Evolutionary conservation across 2,888 invertebrate genomes (phyloP).

Genomic region (Ypsolopha scabrella): DNA sequence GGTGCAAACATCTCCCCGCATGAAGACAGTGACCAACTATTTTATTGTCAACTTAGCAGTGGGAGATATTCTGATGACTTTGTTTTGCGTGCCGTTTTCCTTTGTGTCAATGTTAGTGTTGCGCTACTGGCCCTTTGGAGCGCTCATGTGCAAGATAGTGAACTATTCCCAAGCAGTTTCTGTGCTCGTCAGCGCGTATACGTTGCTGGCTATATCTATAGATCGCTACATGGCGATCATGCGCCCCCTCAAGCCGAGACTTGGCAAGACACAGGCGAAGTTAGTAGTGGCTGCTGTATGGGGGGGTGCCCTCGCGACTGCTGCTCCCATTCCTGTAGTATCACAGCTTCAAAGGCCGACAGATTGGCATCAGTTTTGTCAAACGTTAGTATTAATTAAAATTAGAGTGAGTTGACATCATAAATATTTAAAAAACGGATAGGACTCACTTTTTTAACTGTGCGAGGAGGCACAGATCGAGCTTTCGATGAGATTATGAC

Average conservation of each 20-base stretch:
- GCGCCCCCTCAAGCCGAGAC: conserved; percentile 85
- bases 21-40: conserved; percentile 93
- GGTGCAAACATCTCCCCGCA: conserved; percentile 83
- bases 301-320: conserved; percentile 81
- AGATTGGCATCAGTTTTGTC: conserved; percentile 72
- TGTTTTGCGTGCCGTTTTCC: conserved; percentile 92
- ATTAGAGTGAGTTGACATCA: not conserved
- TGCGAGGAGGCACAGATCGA: too few species aligned
- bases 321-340: conserved; percentile 85
- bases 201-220: conserved; percentile 89
- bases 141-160: conserved; percentile 83
- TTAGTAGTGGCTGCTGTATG: conserved; percentile 79
- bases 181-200: conserved; percentile 89
- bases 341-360: conserved; percentile 75
- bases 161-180: conserved; percentile 86
- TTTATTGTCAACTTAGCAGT: conserved; percentile 91
- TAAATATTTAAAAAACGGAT: not conserved
- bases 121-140: conserved; percentile 91
- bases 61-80: conserved; percentile 90
- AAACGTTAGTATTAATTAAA: conserved; percentile 73
- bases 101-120: conserved; percentile 84
- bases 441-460: too few species aligned
- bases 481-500: too few species aligned
- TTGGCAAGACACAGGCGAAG: conserved; percentile 78
- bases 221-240: conserved; percentile 93